Evolutionary conservation across 2,113 vertebrate genomes (phyloP).

Genomic region (Candoia aspera): DNA sequence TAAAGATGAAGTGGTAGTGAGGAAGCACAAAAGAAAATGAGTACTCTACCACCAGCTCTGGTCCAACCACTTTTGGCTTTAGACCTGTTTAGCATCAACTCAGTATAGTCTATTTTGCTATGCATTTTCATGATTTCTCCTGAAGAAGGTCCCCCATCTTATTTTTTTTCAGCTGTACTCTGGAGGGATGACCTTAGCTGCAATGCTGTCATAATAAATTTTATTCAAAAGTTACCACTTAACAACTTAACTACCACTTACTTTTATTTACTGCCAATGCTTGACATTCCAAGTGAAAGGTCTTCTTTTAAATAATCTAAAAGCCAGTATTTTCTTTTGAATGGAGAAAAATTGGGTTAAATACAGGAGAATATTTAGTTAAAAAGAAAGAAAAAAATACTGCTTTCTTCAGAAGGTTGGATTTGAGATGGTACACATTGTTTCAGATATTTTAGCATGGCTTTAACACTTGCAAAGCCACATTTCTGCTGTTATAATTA

Average conservation of each 20-base stretch:
- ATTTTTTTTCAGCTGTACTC: background rate
- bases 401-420: background rate
- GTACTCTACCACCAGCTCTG: background rate
- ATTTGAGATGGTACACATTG: background rate
- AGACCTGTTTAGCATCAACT: background rate
- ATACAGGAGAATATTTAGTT: too few relatives aligned
- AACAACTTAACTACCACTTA: background rate
- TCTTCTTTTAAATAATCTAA: background rate
- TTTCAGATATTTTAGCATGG: background rate
- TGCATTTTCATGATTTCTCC: background rate
- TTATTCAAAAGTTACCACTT: background rate
- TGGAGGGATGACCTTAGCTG: fast-evolving
- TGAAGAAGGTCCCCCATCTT: background rate
- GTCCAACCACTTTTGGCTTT: background rate
- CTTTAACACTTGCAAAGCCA: background rate
- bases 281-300: fast-evolving
- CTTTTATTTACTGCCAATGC: background rate
- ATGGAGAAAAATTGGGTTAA: background rate
- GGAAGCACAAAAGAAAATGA: too few relatives aligned
- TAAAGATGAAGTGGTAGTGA: background rate
- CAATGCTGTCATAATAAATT: background rate
- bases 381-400: too few relatives aligned
- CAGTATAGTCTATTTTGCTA: too few relatives aligned
- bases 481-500: background rate
- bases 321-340: background rate